Conservation (phyloP, 2,113 vertebrate genomes). For the Phaethornis superciliosus region DNA sequence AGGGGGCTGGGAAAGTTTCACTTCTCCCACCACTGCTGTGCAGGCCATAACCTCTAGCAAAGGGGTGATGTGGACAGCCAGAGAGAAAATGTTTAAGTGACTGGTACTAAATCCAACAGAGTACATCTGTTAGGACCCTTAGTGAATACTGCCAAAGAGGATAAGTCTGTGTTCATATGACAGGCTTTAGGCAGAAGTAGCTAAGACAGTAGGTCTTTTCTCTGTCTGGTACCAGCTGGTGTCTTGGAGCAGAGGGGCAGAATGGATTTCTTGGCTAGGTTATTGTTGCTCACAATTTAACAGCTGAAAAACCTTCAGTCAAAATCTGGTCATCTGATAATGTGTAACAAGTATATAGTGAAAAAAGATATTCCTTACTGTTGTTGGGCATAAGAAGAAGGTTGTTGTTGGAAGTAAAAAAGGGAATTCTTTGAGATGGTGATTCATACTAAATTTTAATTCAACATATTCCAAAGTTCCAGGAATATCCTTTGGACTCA, state of each 20-base stretch:
- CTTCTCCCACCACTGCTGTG: not conserved
- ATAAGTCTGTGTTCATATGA: not conserved
- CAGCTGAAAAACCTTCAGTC: not conserved
- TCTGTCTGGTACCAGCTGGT: not conserved
- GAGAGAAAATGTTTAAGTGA: not conserved
- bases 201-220: not conserved
- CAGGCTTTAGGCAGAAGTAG: not conserved
- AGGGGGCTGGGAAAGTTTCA: not conserved
- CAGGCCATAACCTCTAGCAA: not conserved
- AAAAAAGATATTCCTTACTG: not conserved
- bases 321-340: not conserved
- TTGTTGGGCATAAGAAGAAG: not conserved
- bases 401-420: not conserved
- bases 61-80: not conserved
- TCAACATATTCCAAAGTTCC: not conserved
- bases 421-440: not conserved
- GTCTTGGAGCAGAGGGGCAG: not conserved
- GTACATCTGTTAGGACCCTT: not conserved
- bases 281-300: not conserved
- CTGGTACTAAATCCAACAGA: not conserved
- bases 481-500: conserved; percentile 35
- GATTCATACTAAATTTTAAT: not conserved
- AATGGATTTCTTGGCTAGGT: not conserved
- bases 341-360: not conserved
- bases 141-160: not conserved